Percentiles rank a stretch among this genome's conserved stretches.
Conservation (phyloP, 2,888 invertebrate species). For the Oscheius sp. region DNA sequence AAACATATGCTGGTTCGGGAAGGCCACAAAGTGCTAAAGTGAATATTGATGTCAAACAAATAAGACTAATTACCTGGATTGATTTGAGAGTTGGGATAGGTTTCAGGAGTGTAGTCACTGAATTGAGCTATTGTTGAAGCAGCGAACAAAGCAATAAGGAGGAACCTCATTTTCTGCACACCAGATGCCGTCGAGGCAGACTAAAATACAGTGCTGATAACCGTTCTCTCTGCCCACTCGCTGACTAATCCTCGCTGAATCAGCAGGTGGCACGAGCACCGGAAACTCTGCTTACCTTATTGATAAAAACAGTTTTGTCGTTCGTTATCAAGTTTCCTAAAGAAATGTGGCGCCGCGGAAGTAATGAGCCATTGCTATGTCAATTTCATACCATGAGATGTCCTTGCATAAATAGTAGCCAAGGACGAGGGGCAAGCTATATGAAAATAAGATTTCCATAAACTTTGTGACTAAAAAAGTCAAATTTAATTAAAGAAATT, state of each 20-base stretch:
- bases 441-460: no score
- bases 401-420: no score
- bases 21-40: constrained; percentile 18
- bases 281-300: not conserved
- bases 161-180: constrained; percentile 3
- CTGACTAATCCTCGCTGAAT: constrained; percentile 16
- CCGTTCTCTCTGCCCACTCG: constrained; percentile 26
- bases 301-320: not conserved
- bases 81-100: constrained; percentile 29
- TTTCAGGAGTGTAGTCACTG: constrained; percentile 24
- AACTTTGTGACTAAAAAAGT: no score
- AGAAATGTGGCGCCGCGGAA: constrained; percentile 10
- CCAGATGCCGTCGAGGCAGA: not conserved
- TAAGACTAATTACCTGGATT: not conserved
- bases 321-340: not conserved
- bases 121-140: not conserved
- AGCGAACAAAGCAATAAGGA: not conserved
- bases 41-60: not conserved
- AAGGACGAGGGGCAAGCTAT: no score
- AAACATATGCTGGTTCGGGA: constrained; percentile 19
- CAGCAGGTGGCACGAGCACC: constrained; percentile 7
- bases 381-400: constrained; percentile 5
- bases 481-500: no score
- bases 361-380: constrained; percentile 16
- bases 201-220: constrained; percentile 24